Conservation (phyloP, 1,140 invertebrate genomes). For the Nylanderia fulva region DNA sequence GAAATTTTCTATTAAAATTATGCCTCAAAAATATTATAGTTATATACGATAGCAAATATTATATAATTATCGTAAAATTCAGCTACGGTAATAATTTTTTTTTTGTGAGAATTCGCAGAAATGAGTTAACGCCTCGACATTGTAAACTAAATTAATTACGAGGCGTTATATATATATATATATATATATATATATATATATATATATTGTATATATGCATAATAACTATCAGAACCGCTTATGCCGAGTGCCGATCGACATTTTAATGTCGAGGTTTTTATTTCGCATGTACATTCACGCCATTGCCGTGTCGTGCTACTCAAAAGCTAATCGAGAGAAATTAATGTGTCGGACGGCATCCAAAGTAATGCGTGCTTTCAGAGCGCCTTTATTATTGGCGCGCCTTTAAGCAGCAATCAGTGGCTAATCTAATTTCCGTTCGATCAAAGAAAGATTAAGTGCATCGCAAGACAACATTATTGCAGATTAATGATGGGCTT, state of each 20-base stretch:
- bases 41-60: too few relatives aligned
- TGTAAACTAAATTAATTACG: constrained; percentile 60
- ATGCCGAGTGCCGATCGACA: not conserved
- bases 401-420: constrained; percentile 54
- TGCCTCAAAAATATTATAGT: too few relatives aligned
- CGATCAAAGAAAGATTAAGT: constrained; percentile 37
- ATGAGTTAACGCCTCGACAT: not conserved
- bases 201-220: too few relatives aligned
- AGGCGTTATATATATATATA: not conserved
- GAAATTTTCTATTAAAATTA: too few relatives aligned
- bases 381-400: constrained; percentile 62
- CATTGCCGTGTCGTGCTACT: constrained; percentile 56
- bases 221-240: constrained; percentile 1
- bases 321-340: constrained; percentile 71
- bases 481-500: constrained; percentile 43
- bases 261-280: constrained; percentile 66
- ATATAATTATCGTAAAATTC: too few relatives aligned
- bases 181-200: too few relatives aligned
- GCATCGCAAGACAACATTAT: constrained; percentile 42
- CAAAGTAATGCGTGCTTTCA: constrained; percentile 65
- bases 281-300: constrained; percentile 54
- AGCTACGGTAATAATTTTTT: too few relatives aligned
- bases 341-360: constrained; percentile 58
- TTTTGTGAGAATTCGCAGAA: too few relatives aligned
- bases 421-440: constrained; percentile 30